phyloP scores from a whole-genome alignment of 2,113 vertebrate genomes.

The Acrocephalus arundinaceus region DNA sequence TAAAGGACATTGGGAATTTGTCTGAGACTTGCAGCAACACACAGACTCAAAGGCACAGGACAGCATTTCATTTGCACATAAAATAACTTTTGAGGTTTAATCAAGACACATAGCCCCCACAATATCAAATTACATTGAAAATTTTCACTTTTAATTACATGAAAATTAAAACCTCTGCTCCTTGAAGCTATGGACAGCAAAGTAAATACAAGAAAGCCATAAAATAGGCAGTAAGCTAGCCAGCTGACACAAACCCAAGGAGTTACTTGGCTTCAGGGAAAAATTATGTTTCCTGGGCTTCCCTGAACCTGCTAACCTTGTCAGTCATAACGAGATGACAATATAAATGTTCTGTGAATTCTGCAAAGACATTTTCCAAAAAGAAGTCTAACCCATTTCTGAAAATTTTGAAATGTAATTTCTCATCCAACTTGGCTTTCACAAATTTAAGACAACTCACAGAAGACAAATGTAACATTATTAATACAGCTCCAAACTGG shows the following conservation, averaged over 20 bases:
- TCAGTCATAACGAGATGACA: neutral
- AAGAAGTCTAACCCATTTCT: neutral
- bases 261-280: neutral
- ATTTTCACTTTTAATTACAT: neutral
- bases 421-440: neutral
- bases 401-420: neutral
- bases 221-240: neutral
- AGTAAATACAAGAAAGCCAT: neutral
- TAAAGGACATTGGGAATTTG: neutral
- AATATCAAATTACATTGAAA: neutral
- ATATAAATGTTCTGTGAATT: neutral
- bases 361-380: neutral
- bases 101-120: neutral
- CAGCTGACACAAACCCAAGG: neutral
- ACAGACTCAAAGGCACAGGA: neutral
- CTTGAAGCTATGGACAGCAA: neutral
- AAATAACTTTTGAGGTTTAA: neutral
- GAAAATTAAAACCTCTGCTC: neutral
- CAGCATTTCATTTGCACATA: neutral
- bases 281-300: neutral
- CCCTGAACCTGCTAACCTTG: slow-evolving; percentile 2
- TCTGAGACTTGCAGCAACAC: neutral
- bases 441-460: neutral
- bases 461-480: neutral
- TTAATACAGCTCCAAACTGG: neutral